Evolutionary conservation across 2,888 invertebrate genomes (phyloP).

Genomic region (Myathropa florea): DNA sequence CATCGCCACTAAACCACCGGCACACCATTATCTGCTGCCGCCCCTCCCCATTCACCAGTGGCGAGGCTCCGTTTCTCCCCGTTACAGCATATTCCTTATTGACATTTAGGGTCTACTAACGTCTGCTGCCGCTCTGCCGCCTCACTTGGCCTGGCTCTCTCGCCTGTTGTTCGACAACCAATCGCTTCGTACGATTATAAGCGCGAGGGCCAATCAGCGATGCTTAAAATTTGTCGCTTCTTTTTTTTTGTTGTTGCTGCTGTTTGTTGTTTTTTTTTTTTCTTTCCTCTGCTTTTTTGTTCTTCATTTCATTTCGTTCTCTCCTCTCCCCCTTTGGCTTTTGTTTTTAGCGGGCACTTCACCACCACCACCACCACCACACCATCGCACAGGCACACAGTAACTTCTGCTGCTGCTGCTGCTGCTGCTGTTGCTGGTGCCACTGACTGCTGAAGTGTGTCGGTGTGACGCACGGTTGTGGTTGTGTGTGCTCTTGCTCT

Average conservation of each 20-base stretch:
- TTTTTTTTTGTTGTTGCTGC: constrained; percentile 36
- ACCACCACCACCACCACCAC: constrained; percentile 11
- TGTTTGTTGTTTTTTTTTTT: not conserved
- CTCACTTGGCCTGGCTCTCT: constrained; percentile 51
- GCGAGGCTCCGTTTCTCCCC: not conserved
- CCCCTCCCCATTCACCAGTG: not conserved
- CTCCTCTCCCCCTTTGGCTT: constrained; percentile 32
- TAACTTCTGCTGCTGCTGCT: too few species aligned
- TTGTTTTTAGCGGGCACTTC: constrained; percentile 68
- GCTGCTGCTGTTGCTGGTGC: too few species aligned
- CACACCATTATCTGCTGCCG: too few species aligned
- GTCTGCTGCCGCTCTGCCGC: constrained; percentile 48
- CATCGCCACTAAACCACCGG: not conserved
- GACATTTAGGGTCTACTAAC: constrained; percentile 56
- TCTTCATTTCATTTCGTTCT: not conserved
- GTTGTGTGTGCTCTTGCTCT: not conserved
- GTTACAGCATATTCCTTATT: constrained; percentile 26
- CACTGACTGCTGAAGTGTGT: too few species aligned
- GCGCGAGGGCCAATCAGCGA: constrained; percentile 71
- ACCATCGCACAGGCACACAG: not conserved
- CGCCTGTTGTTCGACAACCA: constrained; percentile 68
- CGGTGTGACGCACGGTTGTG: too few species aligned
- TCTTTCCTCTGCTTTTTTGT: not conserved
- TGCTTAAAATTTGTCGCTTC: constrained; percentile 70
- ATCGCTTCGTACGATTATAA: constrained; percentile 69